phyloP scores from a whole-genome alignment of 2,797 vertebrate genomes.

The Echeneis naucrates region DNA sequence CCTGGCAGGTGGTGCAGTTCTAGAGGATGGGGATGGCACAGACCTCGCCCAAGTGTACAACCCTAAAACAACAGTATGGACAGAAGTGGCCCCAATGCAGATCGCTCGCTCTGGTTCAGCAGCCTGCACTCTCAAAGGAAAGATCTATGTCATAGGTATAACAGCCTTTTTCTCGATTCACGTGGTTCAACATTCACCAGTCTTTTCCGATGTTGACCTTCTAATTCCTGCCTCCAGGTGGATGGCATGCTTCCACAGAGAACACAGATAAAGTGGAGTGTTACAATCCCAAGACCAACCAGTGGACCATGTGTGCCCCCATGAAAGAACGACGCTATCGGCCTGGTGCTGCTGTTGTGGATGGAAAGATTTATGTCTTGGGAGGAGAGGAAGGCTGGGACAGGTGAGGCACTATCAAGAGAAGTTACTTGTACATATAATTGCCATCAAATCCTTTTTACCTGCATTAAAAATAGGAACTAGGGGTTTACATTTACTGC shows the following conservation, averaged over 20 bases:
- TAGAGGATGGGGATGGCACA: constrained; percentile 87
- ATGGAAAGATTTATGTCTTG: constrained; percentile 86
- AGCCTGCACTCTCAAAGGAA: constrained; percentile 87
- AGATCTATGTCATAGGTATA: constrained; percentile 87
- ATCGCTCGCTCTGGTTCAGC: constrained; percentile 88
- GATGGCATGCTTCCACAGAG: constrained; percentile 88
- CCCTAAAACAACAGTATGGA: constrained; percentile 83
- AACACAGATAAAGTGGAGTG: constrained; percentile 89
- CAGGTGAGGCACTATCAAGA: constrained; percentile 70
- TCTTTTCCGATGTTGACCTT: not conserved
- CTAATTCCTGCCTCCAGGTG: constrained; percentile 68
- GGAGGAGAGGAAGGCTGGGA: constrained; percentile 90
- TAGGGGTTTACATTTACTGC: not conserved
- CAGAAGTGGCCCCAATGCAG: constrained; percentile 86
- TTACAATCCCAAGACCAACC: constrained; percentile 86
- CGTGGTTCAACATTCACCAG: no score
- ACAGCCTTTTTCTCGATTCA: not conserved
- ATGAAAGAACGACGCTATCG: constrained; percentile 88
- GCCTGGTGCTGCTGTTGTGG: constrained; percentile 85
- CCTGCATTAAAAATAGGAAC: not conserved
- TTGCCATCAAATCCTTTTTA: not conserved
- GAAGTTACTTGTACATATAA: not conserved
- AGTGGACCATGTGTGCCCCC: constrained; percentile 88
- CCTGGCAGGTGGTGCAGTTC: constrained; percentile 82
- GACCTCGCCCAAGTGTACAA: constrained; percentile 87